Conservation (phyloP, 2,888 invertebrate species). For the Acleris holmiana region DNA sequence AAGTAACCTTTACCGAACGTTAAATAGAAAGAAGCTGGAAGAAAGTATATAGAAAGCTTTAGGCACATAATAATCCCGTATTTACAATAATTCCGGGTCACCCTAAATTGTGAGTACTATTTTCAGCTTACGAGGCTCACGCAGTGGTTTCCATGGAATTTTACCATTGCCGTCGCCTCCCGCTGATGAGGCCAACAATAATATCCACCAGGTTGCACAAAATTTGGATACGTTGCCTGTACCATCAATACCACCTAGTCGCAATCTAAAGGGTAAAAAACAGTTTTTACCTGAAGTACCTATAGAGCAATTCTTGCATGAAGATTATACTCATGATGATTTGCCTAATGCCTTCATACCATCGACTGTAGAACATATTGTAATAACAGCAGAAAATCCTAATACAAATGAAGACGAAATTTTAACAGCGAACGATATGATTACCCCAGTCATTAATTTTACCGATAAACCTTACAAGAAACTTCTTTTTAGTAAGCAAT, state of each 20-base stretch:
- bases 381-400: slow-evolving; percentile 5
- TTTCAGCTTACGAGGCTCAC: slow-evolving; percentile 5
- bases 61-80: too few species aligned
- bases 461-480: slow-evolving; percentile 1
- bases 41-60: too few species aligned
- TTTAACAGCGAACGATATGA: slow-evolving; percentile 27
- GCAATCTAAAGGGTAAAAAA: not conserved
- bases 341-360: slow-evolving; percentile 2
- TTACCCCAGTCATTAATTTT: slow-evolving; percentile 19
- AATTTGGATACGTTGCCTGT: slow-evolving; percentile 2
- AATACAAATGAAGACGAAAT: slow-evolving; percentile 23
- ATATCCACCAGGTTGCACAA: not conserved
- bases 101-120: not conserved
- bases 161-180: slow-evolving; percentile 5
- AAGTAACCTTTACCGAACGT: too few species aligned
- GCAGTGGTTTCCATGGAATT: not conserved
- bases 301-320: not conserved
- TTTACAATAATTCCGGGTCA: not conserved
- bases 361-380: slow-evolving; percentile 6
- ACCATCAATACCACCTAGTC: not conserved
- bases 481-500: slow-evolving; percentile 16
- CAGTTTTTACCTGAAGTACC: not conserved
- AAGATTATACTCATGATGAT: slow-evolving; percentile 1
- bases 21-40: too few species aligned
- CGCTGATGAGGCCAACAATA: not conserved